phyloP scores from a whole-genome alignment of 2,113 vertebrate genomes.

The Xenus cinereus region DNA sequence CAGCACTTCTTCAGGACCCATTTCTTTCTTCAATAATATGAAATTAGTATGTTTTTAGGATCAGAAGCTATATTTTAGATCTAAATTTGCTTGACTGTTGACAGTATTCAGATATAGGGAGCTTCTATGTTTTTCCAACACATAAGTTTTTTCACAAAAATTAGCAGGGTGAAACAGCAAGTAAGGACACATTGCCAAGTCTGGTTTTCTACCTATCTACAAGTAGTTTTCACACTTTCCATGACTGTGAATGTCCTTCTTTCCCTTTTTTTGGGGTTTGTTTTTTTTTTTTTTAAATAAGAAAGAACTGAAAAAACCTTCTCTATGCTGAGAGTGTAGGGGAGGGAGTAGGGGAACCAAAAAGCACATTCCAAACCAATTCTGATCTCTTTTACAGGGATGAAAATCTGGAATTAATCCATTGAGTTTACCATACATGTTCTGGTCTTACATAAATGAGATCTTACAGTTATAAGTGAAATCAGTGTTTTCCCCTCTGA shows the following conservation, averaged over 20 bases:
- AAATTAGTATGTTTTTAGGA: not conserved
- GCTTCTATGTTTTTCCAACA: slow-evolving; percentile 45
- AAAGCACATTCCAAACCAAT: slow-evolving; percentile 40
- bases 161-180: slow-evolving; percentile 41
- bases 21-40: not conserved
- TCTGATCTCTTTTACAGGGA: slow-evolving; percentile 35
- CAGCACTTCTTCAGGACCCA: not conserved
- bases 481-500: slow-evolving; percentile 20
- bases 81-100: slow-evolving; percentile 18
- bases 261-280: not conserved
- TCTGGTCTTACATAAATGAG: slow-evolving; percentile 13
- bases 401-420: slow-evolving; percentile 53
- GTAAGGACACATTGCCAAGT: slow-evolving; percentile 24
- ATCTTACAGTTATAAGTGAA: slow-evolving; percentile 33
- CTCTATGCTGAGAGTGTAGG: not conserved
- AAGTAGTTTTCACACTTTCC: slow-evolving; percentile 36
- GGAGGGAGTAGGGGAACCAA: not conserved
- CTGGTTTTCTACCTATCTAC: slow-evolving; percentile 49
- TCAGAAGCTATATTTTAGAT: not conserved
- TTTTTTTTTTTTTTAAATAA: not conserved
- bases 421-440: slow-evolving; percentile 17
- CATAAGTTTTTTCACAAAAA: slow-evolving; percentile 52
- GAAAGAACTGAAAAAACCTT: slow-evolving; percentile 27
- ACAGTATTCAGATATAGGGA: slow-evolving; percentile 14
- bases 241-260: slow-evolving; percentile 15